phyloP scores from a whole-genome alignment of 37 sponge, comb jelly and placozoan species.

The Diacarnus erythraeanus region DNA sequence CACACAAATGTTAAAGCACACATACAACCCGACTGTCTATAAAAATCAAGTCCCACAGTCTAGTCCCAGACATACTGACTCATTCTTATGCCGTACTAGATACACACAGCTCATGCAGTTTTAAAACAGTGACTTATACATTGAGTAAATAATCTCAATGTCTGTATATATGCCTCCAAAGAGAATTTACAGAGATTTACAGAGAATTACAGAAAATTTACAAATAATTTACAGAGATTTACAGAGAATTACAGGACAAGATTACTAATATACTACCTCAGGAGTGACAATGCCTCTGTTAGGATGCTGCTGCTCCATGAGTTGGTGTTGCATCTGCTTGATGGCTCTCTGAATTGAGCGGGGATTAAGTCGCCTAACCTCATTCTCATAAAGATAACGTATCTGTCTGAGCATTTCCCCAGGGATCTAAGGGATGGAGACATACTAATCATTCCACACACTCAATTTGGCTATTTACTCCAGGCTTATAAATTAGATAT shows the following conservation, averaged over 20 bases:
- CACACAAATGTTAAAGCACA: not conserved
- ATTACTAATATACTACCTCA: slow-evolving; percentile 12
- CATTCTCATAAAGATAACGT: slow-evolving; percentile 51
- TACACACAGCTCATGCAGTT: not conserved
- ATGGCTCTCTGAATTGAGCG: slow-evolving; percentile 32
- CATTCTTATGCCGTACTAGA: not conserved
- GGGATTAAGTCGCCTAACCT: slow-evolving; percentile 36
- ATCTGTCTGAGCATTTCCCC: slow-evolving; percentile 76
- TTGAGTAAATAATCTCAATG: no score
- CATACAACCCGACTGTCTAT: not conserved
- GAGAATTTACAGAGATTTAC: not conserved
- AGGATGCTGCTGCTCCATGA: slow-evolving; percentile 29
- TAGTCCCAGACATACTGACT: not conserved
- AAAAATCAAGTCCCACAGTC: not conserved
- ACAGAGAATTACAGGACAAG: not conserved
- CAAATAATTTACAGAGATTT: no score
- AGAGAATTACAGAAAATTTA: not conserved
- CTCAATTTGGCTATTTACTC: no score
- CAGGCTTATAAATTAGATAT: no score
- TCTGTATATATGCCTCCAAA: no score
- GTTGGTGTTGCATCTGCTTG: slow-evolving; percentile 36
- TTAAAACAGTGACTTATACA: no score
- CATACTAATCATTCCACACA: no score
- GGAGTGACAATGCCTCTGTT: not conserved
- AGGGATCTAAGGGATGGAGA: no score